Percentiles rank a stretch among this genome's conserved stretches.
Conservation (phyloP, 2,888 invertebrate species). For the Nasonia oneida region DNA sequence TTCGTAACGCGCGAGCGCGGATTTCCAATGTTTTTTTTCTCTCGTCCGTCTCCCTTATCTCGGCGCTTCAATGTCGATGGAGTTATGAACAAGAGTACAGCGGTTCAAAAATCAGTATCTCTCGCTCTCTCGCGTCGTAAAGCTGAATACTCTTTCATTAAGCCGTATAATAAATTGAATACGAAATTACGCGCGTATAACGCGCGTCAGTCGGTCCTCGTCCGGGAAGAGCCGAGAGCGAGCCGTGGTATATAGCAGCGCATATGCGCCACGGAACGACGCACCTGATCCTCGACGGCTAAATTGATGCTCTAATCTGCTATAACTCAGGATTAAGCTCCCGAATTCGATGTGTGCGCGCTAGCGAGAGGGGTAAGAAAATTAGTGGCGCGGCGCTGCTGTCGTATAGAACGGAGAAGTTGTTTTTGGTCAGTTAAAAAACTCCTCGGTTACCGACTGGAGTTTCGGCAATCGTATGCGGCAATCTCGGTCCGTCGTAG, state of each 20-base stretch:
- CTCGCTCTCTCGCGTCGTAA: background rate
- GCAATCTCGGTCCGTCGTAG: constrained; percentile 47
- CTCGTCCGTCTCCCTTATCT: background rate
- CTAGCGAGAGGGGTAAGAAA: constrained; percentile 58
- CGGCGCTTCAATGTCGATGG: background rate
- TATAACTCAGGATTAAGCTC: constrained; percentile 77
- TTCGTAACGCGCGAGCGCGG: constrained; percentile 21
- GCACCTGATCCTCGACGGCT: constrained; percentile 77
- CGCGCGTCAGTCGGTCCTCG: background rate
- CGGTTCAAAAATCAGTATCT: background rate
- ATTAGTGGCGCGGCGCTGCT: constrained; percentile 37
- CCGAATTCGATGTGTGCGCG: constrained; percentile 62
- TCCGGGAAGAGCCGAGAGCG: background rate
- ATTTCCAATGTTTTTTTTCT: background rate
- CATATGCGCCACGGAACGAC: constrained; percentile 56
- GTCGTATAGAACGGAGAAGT: constrained; percentile 22
- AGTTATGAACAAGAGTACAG: background rate
- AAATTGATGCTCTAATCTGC: constrained; percentile 78
- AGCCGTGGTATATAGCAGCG: background rate
- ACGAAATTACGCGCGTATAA: constrained; percentile 22
- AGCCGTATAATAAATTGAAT: constrained; percentile 49
- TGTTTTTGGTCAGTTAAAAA: constrained; percentile 10
- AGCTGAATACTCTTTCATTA: constrained; percentile 39
- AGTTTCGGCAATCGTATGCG: constrained; percentile 73
- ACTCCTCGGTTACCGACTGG: constrained; percentile 58